Conservation (phyloP, 2,113 vertebrate genomes). For the Ctenomys sociabilis region DNA sequence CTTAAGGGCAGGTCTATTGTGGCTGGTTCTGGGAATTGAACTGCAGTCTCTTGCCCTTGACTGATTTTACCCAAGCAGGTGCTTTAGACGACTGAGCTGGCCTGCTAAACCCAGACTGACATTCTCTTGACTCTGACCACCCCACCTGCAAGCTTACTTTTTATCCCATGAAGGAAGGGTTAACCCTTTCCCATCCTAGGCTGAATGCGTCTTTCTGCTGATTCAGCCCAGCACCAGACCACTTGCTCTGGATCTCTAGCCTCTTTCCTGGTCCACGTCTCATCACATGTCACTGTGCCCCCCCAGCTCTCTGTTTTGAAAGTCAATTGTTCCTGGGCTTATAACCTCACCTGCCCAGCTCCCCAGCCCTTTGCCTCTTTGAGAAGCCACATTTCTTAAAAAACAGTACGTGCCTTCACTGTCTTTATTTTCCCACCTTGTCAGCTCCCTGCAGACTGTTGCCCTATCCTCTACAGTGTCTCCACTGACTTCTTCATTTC, state of each 20-base stretch:
- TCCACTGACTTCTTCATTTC: background rate
- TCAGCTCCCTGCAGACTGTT: background rate
- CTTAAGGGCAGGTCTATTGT: no score
- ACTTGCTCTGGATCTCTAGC: background rate
- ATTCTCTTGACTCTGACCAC: background rate
- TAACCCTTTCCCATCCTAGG: background rate
- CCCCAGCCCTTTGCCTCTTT: background rate
- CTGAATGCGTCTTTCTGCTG: background rate
- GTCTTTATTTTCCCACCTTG: background rate
- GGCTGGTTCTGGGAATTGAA: no score
- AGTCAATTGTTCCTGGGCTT: background rate
- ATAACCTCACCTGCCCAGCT: background rate
- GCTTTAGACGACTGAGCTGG: no score
- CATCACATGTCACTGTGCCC: background rate
- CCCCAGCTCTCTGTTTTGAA: background rate
- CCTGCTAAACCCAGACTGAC: background rate
- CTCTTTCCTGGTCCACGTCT: background rate
- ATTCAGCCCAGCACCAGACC: background rate
- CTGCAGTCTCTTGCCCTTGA: no score
- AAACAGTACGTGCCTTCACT: background rate
- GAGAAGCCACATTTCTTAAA: background rate
- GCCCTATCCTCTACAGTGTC: background rate
- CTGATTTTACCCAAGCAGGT: no score
- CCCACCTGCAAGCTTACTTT: background rate
- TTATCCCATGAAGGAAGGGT: background rate